phyloP scores from a whole-genome alignment of 2,113 vertebrate genomes.

The Nothoprocta perdicaria region DNA sequence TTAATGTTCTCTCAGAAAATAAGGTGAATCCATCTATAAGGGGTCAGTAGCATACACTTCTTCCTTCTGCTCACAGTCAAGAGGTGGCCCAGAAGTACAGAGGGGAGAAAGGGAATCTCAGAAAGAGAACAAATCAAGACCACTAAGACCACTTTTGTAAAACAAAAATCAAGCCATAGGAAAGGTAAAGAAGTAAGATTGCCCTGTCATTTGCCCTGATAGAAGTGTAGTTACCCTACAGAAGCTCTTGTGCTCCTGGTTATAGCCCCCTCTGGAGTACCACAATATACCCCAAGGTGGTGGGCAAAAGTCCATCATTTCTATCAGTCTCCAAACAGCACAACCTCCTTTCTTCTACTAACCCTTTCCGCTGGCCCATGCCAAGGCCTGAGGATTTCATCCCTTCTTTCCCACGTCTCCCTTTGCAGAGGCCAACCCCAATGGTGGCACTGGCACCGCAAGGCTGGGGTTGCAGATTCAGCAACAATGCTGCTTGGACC shows the following conservation, averaged over 20 bases:
- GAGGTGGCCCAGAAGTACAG: not conserved
- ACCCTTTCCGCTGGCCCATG: rapidly evolving
- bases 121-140: not conserved
- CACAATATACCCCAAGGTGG: rapidly evolving
- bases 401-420: not conserved
- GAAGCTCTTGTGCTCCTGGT: not conserved
- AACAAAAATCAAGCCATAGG: not conserved
- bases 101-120: not conserved
- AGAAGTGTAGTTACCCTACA: not conserved
- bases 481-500: slow-evolving; percentile 9
- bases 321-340: rapidly evolving
- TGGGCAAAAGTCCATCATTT: not conserved
- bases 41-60: not conserved
- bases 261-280: not conserved
- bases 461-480: not conserved
- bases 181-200: not conserved
- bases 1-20: not conserved
- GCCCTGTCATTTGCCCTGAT: not conserved
- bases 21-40: not conserved
- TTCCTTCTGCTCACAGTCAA: not conserved
- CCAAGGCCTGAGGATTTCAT: not conserved
- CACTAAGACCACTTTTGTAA: not conserved
- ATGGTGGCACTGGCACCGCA: not conserved
- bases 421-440: not conserved
- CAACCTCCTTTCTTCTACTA: not conserved